Percentiles rank a stretch among this genome's conserved stretches.
phyloP scores from a whole-genome alignment of 2,113 vertebrate genomes.

The Hypomesus transpacificus region DNA sequence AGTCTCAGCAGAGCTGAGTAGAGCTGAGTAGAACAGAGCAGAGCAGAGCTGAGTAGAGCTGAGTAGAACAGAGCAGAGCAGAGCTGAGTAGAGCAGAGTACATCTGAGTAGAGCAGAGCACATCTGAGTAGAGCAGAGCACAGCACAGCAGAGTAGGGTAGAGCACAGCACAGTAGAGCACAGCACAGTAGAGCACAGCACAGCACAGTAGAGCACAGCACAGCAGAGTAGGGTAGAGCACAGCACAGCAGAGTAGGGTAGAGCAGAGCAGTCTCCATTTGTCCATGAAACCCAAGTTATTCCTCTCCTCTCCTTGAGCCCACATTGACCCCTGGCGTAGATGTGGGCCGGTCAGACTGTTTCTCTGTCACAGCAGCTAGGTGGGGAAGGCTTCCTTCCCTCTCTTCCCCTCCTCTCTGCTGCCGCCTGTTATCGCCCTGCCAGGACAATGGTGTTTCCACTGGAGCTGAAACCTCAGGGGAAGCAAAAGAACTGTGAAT shows the following conservation, averaged over 20 bases:
- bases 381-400: constrained; percentile 6
- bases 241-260: too few species aligned
- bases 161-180: too few species aligned
- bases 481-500: neutral
- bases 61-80: neutral
- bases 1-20: neutral
- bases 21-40: neutral
- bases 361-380: constrained; percentile 11
- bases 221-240: too few species aligned
- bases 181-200: too few species aligned
- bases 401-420: neutral
- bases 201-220: too few species aligned
- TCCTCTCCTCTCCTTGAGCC: neutral
- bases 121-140: too few species aligned
- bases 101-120: too few species aligned
- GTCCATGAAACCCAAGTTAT: too few species aligned
- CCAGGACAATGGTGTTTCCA: neutral
- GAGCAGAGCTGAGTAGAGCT: constrained; percentile 29
- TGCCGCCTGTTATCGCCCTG: neutral
- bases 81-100: neutral
- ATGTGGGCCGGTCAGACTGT: too few species aligned
- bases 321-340: neutral
- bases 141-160: too few species aligned
- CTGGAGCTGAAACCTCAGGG: too few species aligned
- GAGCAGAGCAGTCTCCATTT: too few species aligned